Percentiles rank a stretch among this genome's conserved stretches.
Evolutionary conservation across 2,888 invertebrate species (phyloP).

Genomic region (Charanyca ferruginea): DNA sequence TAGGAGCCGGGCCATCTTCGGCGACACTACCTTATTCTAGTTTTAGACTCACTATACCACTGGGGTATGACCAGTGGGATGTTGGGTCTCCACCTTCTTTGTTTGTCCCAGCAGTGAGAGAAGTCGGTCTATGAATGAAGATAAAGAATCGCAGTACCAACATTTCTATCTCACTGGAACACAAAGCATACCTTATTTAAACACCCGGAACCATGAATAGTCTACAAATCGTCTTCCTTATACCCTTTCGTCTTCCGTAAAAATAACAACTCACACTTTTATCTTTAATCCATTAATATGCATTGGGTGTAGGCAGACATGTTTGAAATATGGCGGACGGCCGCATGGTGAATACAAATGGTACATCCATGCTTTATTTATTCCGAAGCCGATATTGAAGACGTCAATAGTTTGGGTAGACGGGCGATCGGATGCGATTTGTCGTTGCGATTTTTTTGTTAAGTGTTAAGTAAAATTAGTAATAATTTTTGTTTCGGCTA

Average conservation of each 20-base stretch:
- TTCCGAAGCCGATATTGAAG: constrained; percentile 62
- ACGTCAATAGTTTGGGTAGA: constrained; percentile 63
- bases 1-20: too few relatives aligned
- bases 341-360: constrained; percentile 77
- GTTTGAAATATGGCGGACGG: constrained; percentile 73
- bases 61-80: too few relatives aligned
- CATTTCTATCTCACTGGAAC: too few relatives aligned
- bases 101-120: too few relatives aligned
- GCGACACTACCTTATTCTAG: too few relatives aligned
- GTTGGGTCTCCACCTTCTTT: too few relatives aligned
- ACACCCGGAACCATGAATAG: constrained; percentile 22
- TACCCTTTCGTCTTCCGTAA: constrained; percentile 42
- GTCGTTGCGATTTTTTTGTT: constrained; percentile 18
- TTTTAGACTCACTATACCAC: too few relatives aligned
- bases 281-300: constrained; percentile 67
- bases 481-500: too few relatives aligned
- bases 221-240: constrained; percentile 35
- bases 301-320: constrained; percentile 71
- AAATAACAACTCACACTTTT: constrained; percentile 52
- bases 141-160: too few relatives aligned
- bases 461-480: too few relatives aligned
- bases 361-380: constrained; percentile 70
- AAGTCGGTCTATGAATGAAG: too few relatives aligned
- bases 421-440: constrained; percentile 56
- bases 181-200: not conserved